phyloP scores from a whole-genome alignment of 2,888 invertebrate species.

The Cordylochernes scorpioides region DNA sequence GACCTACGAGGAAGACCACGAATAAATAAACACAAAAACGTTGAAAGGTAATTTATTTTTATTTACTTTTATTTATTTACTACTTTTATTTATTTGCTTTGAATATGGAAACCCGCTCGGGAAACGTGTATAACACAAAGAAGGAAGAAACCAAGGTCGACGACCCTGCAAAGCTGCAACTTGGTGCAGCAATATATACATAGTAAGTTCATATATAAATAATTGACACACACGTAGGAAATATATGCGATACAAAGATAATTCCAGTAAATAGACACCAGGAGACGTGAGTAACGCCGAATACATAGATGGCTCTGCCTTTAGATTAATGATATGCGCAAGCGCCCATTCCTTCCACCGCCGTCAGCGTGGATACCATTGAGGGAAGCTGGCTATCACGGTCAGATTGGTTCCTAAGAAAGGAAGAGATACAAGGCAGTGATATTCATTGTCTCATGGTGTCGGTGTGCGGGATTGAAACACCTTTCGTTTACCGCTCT shows the following conservation, averaged over 20 bases:
- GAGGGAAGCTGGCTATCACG: conserved; percentile 1
- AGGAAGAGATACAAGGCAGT: conserved; percentile 1
- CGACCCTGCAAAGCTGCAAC: too few species aligned
- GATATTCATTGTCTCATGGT: conserved; percentile 1
- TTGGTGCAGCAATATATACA: too few species aligned
- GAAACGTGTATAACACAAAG: too few species aligned
- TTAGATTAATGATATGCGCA: not conserved
- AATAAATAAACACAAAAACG: too few species aligned
- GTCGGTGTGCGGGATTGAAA: not conserved
- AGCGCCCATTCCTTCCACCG: not conserved
- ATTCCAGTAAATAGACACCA: conserved; percentile 1
- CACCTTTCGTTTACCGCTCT: not conserved
- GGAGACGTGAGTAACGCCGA: not conserved
- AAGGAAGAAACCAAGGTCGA: too few species aligned
- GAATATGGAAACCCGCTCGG: too few species aligned
- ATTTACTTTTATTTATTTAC: too few species aligned
- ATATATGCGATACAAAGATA: not conserved
- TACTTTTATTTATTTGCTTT: too few species aligned
- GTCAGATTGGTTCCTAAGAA: not conserved
- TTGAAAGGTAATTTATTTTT: too few species aligned
- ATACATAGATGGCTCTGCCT: not conserved
- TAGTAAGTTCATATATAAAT: not conserved
- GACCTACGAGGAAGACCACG: too few species aligned
- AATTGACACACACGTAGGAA: not conserved
- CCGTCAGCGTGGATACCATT: conserved; percentile 1